Base-by-base conservation (phyloP, 2,797 vertebrate species). In the Oryzias dopingdopingensis region DNA sequence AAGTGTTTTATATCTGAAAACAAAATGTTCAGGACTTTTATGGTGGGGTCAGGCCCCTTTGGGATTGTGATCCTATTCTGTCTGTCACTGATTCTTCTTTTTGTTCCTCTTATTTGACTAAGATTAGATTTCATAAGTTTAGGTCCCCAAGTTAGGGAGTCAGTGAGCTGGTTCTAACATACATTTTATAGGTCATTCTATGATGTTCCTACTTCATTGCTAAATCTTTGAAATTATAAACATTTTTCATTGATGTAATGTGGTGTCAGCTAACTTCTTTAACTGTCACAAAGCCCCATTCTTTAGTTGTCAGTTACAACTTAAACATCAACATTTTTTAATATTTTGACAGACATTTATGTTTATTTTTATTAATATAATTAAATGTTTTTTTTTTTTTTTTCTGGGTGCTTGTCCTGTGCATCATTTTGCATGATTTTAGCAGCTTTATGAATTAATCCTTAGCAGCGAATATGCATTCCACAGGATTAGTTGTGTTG, bases 391-490 rank as follows among this genome's bases (percentile, higher is more conserved):
- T 0, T 65, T 6, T 29, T 48, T 48, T 46, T 16, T 49, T 71
- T 46, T 46, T 65, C 22, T 15, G 40, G 42, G 51, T 54, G 15
- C 18, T 53, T 49, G 14, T 52, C 72, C 37, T 55, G 22, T 70
- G 49, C 60, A 62, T 81, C 58, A 66, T 65, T 62, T 76, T 72
- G 65, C 79, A 74, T 83, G 12, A 72, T 85, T 82, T 84, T 82
- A 79, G 71, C 62, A 69, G 67, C 69, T 76, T 86, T 66, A 84
- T 86, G 73, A 79, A 81, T 85, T 70, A 81, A 85, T 88, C 82
- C 75, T 70, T 63, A 59, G 50, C 76, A 65, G 47, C 70, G 63
- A 70, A 73, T 73, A 80, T 70, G 60, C 78, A 56, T 81, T 80
- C 74, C 58, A 49, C 65, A 48, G 59, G 74, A 80, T 76, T 68